Base-by-base conservation (phyloP, 2,113 vertebrate genomes). In the Chrysemys picta region DNA sequence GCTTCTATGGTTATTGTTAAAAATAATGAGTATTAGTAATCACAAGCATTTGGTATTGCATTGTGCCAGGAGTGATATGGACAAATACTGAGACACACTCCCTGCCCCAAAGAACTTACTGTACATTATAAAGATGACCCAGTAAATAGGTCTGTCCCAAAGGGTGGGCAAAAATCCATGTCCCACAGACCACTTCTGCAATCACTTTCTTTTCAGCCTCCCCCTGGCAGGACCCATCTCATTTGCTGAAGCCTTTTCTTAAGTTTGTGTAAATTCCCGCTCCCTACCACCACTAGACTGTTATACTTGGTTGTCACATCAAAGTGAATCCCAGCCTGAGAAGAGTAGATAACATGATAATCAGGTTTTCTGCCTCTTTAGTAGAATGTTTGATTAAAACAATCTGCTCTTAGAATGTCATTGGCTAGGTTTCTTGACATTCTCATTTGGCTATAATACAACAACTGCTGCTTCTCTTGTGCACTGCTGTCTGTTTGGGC, bases 311-410 rank as follows among this genome's bases (percentile, higher is more conserved):
- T 76, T 85, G n/a, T 87, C 85, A 52, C 88, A 93, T 85, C 80
- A 89, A 94, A 96, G 93, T 38, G 95, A 97, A 95, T 95, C 86
- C 16, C 76, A 81, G 54, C 53, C 78, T 86, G 97, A 95, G 92
- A 97, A 95, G 89, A 92, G 93, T 29, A 0, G 24, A 81, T 86
- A 95, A 81, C 56, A 79, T 2, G 52, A 10, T 92, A 65, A 97
- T 88, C 56, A 89, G 62, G 84, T 89, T 96, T 90, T 81, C 10
- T 94, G 50, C 59, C 35, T 91, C 80, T 76, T 87, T 84, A n/a
- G 16, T 21, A 86, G 87, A 80, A 80, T 84, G 53, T 78, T 90
- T 86, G 86, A 87, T 95, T 96, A 76, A 93, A 50, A 87, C 93
- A 93, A 95, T 95, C 89, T 0, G 81, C 14, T 53, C 78, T 78